These are phyloP conservation scores for Pristionchus fissidentatus DNA, from an alignment of 2,888 invertebrate genomes.

Conservation along the genomic window DNA sequence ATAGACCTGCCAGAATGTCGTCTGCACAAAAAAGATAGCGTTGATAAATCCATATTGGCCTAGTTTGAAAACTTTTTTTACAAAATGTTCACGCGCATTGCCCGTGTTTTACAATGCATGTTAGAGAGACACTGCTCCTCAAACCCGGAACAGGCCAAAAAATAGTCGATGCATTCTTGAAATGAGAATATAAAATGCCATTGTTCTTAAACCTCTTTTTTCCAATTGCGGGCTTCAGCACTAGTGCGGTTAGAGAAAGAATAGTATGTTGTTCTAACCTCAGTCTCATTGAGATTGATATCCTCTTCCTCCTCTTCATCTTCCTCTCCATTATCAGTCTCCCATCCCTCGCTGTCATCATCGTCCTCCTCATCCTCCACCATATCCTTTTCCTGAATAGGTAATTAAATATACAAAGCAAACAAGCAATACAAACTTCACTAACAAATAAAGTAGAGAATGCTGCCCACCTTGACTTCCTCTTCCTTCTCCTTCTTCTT, in stretches of 20 bases:
- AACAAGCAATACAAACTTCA: background rate
- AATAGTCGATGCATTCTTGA: too few relatives aligned
- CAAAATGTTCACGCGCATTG: too few relatives aligned
- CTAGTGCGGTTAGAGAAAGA: background rate
- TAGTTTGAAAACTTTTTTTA: too few relatives aligned
- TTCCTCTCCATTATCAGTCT: conserved; percentile 58
- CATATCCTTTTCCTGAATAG: conserved; percentile 53
- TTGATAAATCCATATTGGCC: too few relatives aligned
- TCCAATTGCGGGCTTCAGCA: too few relatives aligned
- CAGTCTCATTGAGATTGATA: conserved; percentile 50
- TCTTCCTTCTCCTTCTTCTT: conserved; percentile 45
- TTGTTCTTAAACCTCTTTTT: background rate
- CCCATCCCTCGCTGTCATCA: conserved; percentile 61
- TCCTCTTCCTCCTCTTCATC: conserved; percentile 57
- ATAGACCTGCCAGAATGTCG: background rate
- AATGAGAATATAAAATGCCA: background rate
- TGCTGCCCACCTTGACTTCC: background rate
- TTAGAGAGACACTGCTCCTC: too few relatives aligned
- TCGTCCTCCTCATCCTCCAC: conserved; percentile 60
- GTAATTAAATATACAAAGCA: too few relatives aligned
- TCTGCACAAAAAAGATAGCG: too few relatives aligned
- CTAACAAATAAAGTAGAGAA: background rate
- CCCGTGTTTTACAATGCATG: too few relatives aligned
- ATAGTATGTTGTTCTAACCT: conserved; percentile 30
- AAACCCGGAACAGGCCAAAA: too few relatives aligned